Percentiles rank a stretch among this genome's conserved stretches.
These are phyloP conservation scores for Macaria liturata DNA, from an alignment of 2,888 invertebrate genomes.

Conservation along the genomic window DNA sequence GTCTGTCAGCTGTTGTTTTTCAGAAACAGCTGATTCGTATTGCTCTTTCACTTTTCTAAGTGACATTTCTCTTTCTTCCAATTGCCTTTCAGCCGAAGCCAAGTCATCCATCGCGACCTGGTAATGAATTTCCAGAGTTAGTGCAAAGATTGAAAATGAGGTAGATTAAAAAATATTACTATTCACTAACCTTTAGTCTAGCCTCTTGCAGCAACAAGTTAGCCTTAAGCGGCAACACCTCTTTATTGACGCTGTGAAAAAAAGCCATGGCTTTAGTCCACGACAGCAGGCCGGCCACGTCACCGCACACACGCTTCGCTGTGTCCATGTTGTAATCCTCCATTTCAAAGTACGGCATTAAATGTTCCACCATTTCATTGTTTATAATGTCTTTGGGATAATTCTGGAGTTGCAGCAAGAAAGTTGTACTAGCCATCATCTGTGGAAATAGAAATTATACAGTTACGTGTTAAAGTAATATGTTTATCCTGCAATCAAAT, in stretches of 20 bases:
- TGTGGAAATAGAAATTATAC: constrained; percentile 48
- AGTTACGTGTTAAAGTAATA: no score
- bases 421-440: constrained; percentile 98
- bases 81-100: constrained; percentile 92
- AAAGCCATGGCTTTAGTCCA: constrained; percentile 99
- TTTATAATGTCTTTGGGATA: constrained; percentile 98
- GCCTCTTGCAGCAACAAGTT: constrained; percentile 96
- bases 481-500: no score
- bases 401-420: constrained; percentile 94
- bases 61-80: constrained; percentile 95
- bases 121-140: constrained; percentile 7
- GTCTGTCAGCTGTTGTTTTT: constrained; percentile 95
- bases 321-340: constrained; percentile 99
- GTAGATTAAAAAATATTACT: no score
- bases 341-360: constrained; percentile 96
- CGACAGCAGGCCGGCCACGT: constrained; percentile 96
- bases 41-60: constrained; percentile 94
- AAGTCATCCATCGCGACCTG: constrained; percentile 95
- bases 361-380: constrained; percentile 97
- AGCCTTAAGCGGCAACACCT: constrained; percentile 96
- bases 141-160: no score
- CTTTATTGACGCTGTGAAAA: constrained; percentile 98
- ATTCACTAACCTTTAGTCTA: constrained; percentile 85
- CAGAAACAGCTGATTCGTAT: constrained; percentile 96
- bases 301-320: constrained; percentile 97